Percentiles rank a stretch among this genome's conserved stretches.
phyloP scores from a whole-genome alignment of 1,140 invertebrate genomes.

The Drosophila burlai region DNA sequence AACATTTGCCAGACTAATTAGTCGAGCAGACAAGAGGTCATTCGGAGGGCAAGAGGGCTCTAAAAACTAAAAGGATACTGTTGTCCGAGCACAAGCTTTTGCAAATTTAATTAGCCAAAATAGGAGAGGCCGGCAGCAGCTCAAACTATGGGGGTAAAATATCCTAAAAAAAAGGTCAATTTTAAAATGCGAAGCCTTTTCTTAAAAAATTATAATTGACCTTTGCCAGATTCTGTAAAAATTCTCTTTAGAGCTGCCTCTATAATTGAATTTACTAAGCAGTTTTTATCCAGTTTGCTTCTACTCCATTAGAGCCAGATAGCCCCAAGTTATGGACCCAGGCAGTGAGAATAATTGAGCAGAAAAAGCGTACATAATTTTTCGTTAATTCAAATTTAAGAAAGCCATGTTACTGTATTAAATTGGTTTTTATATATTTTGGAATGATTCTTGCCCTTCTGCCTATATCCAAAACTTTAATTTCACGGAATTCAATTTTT shows the following conservation, averaged over 20 bases:
- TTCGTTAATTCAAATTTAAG: background rate
- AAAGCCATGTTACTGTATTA: background rate
- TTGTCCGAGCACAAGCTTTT: constrained; percentile 43
- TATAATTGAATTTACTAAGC: constrained; percentile 37
- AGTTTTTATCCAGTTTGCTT: constrained; percentile 22
- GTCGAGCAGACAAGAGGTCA: constrained; percentile 45
- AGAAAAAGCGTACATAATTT: no score
- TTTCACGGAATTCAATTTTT: background rate
- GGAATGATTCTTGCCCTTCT: no score
- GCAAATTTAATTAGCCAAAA: constrained; percentile 62
- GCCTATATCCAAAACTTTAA: background rate
- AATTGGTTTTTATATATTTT: no score
- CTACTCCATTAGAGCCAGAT: constrained; percentile 34
- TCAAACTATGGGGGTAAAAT: background rate
- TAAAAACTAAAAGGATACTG: constrained; percentile 57
- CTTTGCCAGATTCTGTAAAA: constrained; percentile 2
- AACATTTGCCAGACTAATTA: constrained; percentile 52
- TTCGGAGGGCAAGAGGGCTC: constrained; percentile 11
- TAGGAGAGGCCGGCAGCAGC: background rate
- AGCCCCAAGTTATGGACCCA: constrained; percentile 1
- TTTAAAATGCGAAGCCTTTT: constrained; percentile 8
- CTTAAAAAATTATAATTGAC: constrained; percentile 37
- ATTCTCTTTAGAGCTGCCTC: background rate
- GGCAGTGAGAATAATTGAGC: background rate
- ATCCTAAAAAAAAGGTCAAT: background rate